phyloP scores from a whole-genome alignment of 2,888 invertebrate genomes.

The Lepidocyrtoides sp. region DNA sequence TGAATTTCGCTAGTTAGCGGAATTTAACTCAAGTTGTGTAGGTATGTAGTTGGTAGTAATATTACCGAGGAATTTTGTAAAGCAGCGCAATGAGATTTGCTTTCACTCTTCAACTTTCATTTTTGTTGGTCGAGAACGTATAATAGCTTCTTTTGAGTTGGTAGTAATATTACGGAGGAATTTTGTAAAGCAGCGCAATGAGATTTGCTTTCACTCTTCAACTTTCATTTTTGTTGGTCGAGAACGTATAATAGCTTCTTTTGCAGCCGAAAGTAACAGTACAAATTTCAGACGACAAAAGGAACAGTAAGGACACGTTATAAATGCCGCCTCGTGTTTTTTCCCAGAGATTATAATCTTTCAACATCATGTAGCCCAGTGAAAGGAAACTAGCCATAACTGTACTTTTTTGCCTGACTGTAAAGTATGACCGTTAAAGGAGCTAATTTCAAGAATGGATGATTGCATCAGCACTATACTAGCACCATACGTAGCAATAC shows the following conservation, averaged over 20 bases:
- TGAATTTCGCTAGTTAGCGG: background rate
- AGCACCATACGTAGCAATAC: background rate
- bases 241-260: too few relatives aligned
- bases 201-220: background rate
- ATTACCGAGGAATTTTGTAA: background rate
- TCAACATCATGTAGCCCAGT: background rate
- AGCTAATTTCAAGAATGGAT: conserved; percentile 66
- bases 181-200: background rate
- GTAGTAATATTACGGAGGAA: background rate
- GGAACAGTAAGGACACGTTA: background rate
- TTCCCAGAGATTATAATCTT: conserved; percentile 14
- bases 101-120: background rate
- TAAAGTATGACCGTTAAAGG: conserved; percentile 47
- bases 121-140: background rate
- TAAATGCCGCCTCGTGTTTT: background rate
- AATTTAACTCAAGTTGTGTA: background rate
- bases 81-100: background rate
- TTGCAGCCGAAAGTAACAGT: background rate
- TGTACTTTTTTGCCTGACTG: conserved; percentile 5
- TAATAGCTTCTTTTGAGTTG: too few relatives aligned
- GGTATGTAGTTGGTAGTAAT: background rate
- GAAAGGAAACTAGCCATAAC: background rate
- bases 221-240: background rate
- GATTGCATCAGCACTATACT: conserved; percentile 43
- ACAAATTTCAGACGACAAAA: conserved; percentile 8